A percentile compares a stretch with the other conserved stretches of the same genome.
These are phyloP conservation scores for Anthopleura xanthogrammica DNA, from an alignment of 92 coral and sea anemone species.

Conservation along the genomic window DNA sequence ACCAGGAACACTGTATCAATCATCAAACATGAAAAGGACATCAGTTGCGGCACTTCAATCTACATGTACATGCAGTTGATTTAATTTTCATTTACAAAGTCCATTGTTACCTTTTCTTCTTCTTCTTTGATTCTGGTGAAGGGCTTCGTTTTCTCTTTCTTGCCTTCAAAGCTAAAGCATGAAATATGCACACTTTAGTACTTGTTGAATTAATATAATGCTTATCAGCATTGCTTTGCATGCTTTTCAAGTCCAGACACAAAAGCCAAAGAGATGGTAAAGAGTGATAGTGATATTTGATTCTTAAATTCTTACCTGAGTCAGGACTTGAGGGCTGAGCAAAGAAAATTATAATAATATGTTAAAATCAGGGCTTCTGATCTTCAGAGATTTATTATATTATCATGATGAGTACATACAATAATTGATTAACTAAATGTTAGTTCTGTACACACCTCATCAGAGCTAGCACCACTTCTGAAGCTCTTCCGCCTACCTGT, in stretches of 20 bases:
- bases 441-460: slow-evolving; percentile 49
- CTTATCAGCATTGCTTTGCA: neutral
- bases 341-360: neutral
- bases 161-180: slow-evolving; percentile 29
- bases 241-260: too few species aligned
- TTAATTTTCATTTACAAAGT: neutral
- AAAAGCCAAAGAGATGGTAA: too few species aligned
- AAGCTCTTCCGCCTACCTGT: slow-evolving; percentile 69
- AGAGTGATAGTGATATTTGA: too few species aligned
- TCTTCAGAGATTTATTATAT: neutral
- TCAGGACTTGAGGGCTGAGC: slow-evolving; percentile 42
- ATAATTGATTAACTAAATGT: neutral
- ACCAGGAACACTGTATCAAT: neutral
- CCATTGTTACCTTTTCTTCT: slow-evolving; percentile 61
- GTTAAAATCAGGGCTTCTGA: neutral
- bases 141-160: slow-evolving; percentile 91
- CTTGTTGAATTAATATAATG: too few species aligned
- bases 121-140: slow-evolving; percentile 91
- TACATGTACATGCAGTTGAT: neutral
- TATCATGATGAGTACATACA: neutral
- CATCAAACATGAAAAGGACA: neutral
- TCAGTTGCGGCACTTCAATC: neutral
- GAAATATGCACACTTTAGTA: neutral
- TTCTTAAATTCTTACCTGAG: slow-evolving; percentile 22
- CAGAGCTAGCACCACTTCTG: slow-evolving; percentile 74